Percentiles rank a stretch among this genome's conserved stretches.
Conservation (phyloP, 1,140 invertebrate genomes). For the Antheraea pernyi region DNA sequence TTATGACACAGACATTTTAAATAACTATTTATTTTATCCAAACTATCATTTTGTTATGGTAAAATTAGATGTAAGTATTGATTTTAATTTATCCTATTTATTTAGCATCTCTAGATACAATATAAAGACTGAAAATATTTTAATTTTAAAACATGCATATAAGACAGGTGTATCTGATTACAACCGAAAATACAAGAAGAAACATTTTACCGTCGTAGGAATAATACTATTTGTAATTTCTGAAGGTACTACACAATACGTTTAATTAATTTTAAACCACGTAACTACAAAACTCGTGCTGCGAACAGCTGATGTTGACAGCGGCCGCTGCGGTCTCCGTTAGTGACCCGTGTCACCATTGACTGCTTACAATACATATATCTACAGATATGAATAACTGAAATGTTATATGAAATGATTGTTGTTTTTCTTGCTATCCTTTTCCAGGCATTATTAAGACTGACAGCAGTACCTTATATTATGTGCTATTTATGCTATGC, state of each 20-base stretch:
- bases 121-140: too few species aligned
- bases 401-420: background rate
- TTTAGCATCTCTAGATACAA: too few species aligned
- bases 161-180: too few species aligned
- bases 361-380: constrained; percentile 11
- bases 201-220: background rate
- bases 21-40: too few species aligned
- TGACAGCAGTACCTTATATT: too few species aligned
- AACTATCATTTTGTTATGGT: too few species aligned
- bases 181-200: background rate
- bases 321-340: constrained; percentile 30
- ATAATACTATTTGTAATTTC: background rate
- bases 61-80: too few species aligned
- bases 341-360: constrained; percentile 19
- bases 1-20: too few species aligned
- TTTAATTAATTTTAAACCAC: constrained; percentile 12
- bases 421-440: background rate
- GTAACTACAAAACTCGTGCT: constrained; percentile 11
- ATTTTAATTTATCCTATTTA: too few species aligned
- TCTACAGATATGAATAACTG: constrained; percentile 10
- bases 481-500: too few species aligned
- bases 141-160: too few species aligned
- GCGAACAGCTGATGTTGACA: constrained; percentile 43
- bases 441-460: too few species aligned
- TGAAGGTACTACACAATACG: background rate